Percentiles rank a stretch among this genome's conserved stretches.
phyloP scores from a whole-genome alignment of 2,888 invertebrate genomes.

The Ypsolopha scabrella region DNA sequence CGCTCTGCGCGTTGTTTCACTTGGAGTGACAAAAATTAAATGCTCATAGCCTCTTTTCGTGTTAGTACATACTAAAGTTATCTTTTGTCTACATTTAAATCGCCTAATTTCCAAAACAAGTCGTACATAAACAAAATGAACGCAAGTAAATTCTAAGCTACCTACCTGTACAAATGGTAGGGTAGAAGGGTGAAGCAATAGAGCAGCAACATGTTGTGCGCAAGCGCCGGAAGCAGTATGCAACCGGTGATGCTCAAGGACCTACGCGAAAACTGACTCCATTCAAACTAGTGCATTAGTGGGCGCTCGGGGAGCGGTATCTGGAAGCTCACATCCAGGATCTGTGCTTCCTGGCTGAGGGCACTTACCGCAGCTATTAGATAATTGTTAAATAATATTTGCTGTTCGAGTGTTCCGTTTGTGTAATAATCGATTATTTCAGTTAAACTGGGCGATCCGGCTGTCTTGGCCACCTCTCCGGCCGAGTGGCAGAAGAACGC shows the following conservation, averaged over 20 bases:
- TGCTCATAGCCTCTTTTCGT: no score
- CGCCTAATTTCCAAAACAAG: no score
- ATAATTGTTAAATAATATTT: constrained; percentile 7
- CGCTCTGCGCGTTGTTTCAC: no score
- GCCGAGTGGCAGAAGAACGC: no score
- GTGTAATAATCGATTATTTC: no score
- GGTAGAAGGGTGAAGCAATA: not conserved
- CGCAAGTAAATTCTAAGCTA: no score
- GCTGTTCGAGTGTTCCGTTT: no score
- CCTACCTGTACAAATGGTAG: not conserved
- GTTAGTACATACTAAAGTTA: no score
- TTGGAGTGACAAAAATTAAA: no score
- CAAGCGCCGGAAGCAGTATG: constrained; percentile 11
- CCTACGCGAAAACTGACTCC: constrained; percentile 7
- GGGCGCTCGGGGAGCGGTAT: not conserved
- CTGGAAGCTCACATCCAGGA: constrained; percentile 6
- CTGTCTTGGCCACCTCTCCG: no score
- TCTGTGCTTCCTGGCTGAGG: constrained; percentile 1
- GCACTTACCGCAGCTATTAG: constrained; percentile 4
- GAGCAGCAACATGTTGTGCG: constrained; percentile 5
- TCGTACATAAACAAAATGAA: not conserved
- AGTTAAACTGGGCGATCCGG: no score
- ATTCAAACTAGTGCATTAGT: not conserved
- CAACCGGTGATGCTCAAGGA: constrained; percentile 8
- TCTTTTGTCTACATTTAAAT: no score